phyloP scores from a whole-genome alignment of 2,888 invertebrate genomes.

The Carcina quercana region DNA sequence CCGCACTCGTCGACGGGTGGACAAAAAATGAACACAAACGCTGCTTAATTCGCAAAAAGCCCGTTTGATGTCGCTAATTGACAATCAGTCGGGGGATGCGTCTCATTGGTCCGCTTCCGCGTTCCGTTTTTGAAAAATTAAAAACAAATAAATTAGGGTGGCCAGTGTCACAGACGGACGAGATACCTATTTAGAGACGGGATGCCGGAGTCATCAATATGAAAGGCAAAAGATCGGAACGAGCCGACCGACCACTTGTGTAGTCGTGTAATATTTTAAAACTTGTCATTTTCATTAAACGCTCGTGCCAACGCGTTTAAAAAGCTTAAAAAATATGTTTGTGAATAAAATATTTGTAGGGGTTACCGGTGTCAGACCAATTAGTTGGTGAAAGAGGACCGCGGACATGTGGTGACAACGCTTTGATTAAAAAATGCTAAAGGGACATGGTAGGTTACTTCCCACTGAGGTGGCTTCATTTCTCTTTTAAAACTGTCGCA shows the following conservation, averaged over 20 bases:
- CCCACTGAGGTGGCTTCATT: constrained; percentile 1
- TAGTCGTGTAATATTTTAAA: constrained; percentile 20
- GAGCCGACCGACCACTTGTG: not conserved
- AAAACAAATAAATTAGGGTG: constrained; percentile 67
- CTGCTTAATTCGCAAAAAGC: constrained; percentile 73
- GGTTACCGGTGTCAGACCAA: constrained; percentile 63
- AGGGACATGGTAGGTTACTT: constrained; percentile 10
- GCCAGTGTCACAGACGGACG: constrained; percentile 40
- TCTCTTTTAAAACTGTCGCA: not conserved
- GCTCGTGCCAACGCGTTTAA: no score
- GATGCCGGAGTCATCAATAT: constrained; percentile 2
- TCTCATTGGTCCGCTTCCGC: constrained; percentile 65
- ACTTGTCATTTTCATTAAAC: constrained; percentile 47
- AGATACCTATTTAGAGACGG: no score
- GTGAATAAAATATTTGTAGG: constrained; percentile 42
- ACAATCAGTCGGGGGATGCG: constrained; percentile 71
- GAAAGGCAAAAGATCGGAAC: constrained; percentile 3
- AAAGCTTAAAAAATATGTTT: constrained; percentile 25
- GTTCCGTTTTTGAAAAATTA: constrained; percentile 71
- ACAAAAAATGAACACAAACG: constrained; percentile 70
- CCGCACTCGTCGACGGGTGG: constrained; percentile 46
- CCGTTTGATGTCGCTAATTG: constrained; percentile 75
- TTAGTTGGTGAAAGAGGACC: constrained; percentile 63
- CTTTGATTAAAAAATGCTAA: constrained; percentile 30
- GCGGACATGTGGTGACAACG: constrained; percentile 52